Conservation (phyloP, 2,113 vertebrate genomes). For the Apodemus sylvaticus region DNA sequence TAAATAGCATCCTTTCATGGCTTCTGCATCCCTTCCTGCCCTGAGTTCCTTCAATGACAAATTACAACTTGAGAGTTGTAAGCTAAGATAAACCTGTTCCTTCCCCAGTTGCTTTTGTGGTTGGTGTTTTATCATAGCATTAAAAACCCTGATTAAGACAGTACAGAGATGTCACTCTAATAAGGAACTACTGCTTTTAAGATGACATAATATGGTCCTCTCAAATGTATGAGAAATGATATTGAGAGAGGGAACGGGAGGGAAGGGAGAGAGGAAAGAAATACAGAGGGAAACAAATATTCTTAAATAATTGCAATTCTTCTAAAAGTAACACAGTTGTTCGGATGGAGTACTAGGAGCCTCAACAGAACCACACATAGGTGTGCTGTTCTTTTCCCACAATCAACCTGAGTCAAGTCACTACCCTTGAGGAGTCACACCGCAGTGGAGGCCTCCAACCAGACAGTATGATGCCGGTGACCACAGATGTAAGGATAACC, state of each 20-base stretch:
- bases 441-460: neutral
- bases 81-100: neutral
- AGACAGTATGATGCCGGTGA: fast-evolving
- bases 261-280: too few relatives aligned
- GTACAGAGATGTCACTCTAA: neutral
- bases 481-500: neutral
- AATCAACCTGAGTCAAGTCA: neutral
- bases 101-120: neutral
- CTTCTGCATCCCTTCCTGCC: neutral
- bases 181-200: neutral
- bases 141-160: neutral
- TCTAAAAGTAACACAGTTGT: neutral
- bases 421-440: too few relatives aligned
- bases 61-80: neutral
- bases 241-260: fast-evolving
- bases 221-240: neutral
- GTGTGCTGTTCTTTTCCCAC: neutral
- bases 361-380: neutral
- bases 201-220: neutral
- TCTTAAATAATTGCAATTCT: neutral
- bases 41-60: too few relatives aligned
- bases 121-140: neutral
- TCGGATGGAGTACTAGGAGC: neutral
- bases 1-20: neutral
- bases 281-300: neutral